phyloP scores from a whole-genome alignment of 2,888 invertebrate species.

The Ennomos erosarius region DNA sequence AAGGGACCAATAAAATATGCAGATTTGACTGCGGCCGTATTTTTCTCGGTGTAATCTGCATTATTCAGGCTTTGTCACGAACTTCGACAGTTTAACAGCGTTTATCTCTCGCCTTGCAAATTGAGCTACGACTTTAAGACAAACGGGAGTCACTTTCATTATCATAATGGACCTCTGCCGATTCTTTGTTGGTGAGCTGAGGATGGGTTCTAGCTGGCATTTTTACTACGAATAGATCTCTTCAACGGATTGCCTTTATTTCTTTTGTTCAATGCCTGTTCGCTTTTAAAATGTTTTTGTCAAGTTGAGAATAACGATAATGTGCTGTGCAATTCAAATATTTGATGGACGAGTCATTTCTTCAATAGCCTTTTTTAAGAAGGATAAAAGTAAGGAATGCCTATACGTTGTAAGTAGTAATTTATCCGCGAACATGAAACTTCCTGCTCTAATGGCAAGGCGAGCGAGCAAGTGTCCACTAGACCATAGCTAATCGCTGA shows the following conservation, averaged over 20 bases:
- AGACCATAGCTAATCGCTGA: slow-evolving; percentile 83
- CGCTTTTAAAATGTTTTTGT: slow-evolving; percentile 21
- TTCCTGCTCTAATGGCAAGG: slow-evolving; percentile 59
- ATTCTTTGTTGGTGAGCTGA: slow-evolving; percentile 79
- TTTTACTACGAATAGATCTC: slow-evolving; percentile 55
- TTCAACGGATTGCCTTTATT: slow-evolving; percentile 41
- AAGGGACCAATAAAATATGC: slow-evolving; percentile 84
- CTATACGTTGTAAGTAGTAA: slow-evolving; percentile 53
- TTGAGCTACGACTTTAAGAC: slow-evolving; percentile 86
- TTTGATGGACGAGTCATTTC: slow-evolving; percentile 21
- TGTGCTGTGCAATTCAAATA: slow-evolving; percentile 21
- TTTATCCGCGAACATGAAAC: slow-evolving; percentile 53
- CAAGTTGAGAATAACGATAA: slow-evolving; percentile 21
- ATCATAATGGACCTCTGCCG: slow-evolving; percentile 82
- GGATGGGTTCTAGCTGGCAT: slow-evolving; percentile 69
- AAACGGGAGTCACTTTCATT: slow-evolving; percentile 85
- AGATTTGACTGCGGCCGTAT: slow-evolving; percentile 84
- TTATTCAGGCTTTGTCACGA: slow-evolving; percentile 85
- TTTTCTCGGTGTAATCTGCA: slow-evolving; percentile 85
- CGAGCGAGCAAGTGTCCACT: slow-evolving; percentile 70
- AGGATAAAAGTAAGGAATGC: slow-evolving; percentile 37
- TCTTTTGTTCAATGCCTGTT: slow-evolving; percentile 35
- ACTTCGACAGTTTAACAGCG: slow-evolving; percentile 86
- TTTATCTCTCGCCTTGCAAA: slow-evolving; percentile 85
- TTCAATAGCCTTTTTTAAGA: slow-evolving; percentile 26